phyloP scores from a whole-genome alignment of 2,888 invertebrate species.

The Plusia festucae region DNA sequence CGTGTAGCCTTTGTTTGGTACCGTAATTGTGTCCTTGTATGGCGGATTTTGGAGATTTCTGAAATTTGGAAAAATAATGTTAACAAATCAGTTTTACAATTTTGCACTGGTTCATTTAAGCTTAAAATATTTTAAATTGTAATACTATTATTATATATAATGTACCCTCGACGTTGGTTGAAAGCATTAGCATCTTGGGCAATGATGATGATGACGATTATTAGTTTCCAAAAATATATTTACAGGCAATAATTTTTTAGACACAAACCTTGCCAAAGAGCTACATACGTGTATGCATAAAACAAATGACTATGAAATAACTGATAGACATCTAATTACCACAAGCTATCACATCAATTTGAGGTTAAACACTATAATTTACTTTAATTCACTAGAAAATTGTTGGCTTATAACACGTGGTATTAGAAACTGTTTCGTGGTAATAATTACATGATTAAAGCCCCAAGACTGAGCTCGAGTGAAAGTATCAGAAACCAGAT shows the following conservation, averaged over 20 bases:
- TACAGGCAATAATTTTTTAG: not conserved
- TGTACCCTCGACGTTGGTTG: no score
- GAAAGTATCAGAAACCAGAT: constrained; percentile 44
- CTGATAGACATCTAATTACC: not conserved
- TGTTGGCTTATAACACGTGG: constrained; percentile 7
- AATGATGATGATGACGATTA: no score
- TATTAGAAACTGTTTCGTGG: constrained; percentile 33
- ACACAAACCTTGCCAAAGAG: not conserved
- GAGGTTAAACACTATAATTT: not conserved
- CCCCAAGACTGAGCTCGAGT: constrained; percentile 19
- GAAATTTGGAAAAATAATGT: constrained; percentile 43
- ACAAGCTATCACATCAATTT: not conserved
- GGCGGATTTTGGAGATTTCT: constrained; percentile 88
- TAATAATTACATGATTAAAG: constrained; percentile 21
- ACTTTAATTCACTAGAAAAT: constrained; percentile 8
- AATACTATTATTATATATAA: no score
- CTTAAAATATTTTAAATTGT: no score
- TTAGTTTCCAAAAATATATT: no score
- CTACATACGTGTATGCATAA: not conserved
- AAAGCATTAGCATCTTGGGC: no score
- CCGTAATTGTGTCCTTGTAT: constrained; percentile 90
- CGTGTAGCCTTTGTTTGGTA: constrained; percentile 91
- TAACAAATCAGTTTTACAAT: no score
- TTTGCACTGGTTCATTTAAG: no score
- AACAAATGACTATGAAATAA: not conserved